Evolutionary conservation across 2,888 invertebrate genomes (phyloP).

Genomic region (Raillietiella orientalis): DNA sequence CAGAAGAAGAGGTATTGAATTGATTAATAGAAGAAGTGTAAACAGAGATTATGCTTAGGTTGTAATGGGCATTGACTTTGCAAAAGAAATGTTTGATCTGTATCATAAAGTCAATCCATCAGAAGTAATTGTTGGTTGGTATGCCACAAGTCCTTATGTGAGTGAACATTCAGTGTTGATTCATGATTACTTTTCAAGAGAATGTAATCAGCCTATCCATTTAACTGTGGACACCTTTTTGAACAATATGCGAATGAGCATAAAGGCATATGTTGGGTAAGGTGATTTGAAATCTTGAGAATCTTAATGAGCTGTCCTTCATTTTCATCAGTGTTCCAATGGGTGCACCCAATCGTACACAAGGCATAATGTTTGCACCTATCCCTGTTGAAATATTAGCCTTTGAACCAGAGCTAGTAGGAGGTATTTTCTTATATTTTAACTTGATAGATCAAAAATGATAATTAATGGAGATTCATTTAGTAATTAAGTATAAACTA

Average conservation of each 20-base stretch:
- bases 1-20: constrained; percentile 36
- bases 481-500: too few relatives aligned
- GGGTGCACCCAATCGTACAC: constrained; percentile 73
- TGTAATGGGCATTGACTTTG: constrained; percentile 89
- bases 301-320: constrained; percentile 5
- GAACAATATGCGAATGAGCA: constrained; percentile 55
- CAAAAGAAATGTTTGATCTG: constrained; percentile 73
- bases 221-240: constrained; percentile 79
- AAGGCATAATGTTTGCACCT: constrained; percentile 86
- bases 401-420: constrained; percentile 58
- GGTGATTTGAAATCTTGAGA: constrained; percentile 5
- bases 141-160: constrained; percentile 89
- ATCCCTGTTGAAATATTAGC: constrained; percentile 56
- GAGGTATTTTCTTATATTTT: constrained; percentile 15
- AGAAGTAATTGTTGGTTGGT: constrained; percentile 94
- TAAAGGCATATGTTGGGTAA: constrained; percentile 59
- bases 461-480: too few relatives aligned
- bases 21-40: too few relatives aligned
- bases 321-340: constrained; percentile 30
- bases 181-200: constrained; percentile 83
- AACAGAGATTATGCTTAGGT: constrained; percentile 21
- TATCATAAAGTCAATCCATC: constrained; percentile 70
- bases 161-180: constrained; percentile 89
- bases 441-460: too few relatives aligned
- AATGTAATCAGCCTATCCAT: constrained; percentile 76